These are phyloP conservation scores for Taeniopygia guttata DNA, from an alignment of 2,797 vertebrate species.

Conservation along the genomic window DNA sequence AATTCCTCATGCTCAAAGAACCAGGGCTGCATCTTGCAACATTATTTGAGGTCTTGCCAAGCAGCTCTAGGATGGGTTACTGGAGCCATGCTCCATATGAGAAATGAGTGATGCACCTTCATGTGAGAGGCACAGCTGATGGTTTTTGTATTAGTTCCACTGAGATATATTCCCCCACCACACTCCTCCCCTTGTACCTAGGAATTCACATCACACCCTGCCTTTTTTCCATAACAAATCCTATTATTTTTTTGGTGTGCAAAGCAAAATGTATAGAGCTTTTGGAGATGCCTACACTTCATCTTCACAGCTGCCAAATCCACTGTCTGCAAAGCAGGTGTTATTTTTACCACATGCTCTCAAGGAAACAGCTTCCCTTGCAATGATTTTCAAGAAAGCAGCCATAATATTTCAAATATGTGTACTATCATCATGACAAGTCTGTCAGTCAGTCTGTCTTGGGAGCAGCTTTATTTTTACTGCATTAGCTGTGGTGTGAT, in stretches of 20 bases:
- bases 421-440: slow-evolving; percentile 26
- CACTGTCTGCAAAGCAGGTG: slow-evolving; percentile 25
- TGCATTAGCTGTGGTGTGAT: slow-evolving; percentile 23
- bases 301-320: not conserved
- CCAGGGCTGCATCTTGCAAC: not conserved
- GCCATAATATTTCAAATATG: slow-evolving; percentile 42
- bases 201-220: not conserved
- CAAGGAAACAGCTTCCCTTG: slow-evolving; percentile 14
- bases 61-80: not conserved
- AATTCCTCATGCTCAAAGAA: not conserved
- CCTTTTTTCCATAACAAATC: not conserved
- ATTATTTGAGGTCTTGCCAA: not conserved
- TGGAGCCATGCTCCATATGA: fast-evolving
- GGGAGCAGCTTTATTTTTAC: slow-evolving; percentile 57
- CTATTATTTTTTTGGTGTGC: not conserved
- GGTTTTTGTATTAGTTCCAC: not conserved
- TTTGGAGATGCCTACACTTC: not conserved
- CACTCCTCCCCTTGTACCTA: not conserved
- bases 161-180: not conserved
- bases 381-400: not conserved
- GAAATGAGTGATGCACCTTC: not conserved
- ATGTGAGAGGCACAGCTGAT: not conserved
- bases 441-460: slow-evolving; percentile 52
- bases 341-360: slow-evolving; percentile 32
- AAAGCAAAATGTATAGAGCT: not conserved